Base-by-base conservation (phyloP, 2,888 invertebrate species). In the Macrostomum cliftonense region DNA sequence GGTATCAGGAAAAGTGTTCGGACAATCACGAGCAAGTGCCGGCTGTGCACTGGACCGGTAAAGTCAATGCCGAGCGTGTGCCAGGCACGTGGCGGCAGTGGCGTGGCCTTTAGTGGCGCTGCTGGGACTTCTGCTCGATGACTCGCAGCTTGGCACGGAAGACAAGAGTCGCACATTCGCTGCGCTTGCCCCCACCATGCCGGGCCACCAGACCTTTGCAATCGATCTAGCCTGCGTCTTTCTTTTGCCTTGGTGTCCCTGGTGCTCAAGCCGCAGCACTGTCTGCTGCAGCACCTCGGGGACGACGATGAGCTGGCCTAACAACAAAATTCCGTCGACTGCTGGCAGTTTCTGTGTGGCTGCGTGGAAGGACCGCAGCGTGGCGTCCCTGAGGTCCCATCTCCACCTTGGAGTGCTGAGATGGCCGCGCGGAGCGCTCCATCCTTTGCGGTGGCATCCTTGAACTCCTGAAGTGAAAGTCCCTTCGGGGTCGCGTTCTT, bases 221-320 rank as follows among this genome's bases (percentile, higher is more conserved):
- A 12, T 7, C 16, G 9, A 16, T 28, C 19, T 43, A 9, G 19
- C 21, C 11, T 43, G 19, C 21, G 43, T 43, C 46, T 49, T 49
- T n/a, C 39, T 52, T 37, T 36, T 37, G 37, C 53, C 53, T 12
- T 49, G 28, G 39, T 53, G 53, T 39, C 53, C 51, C 37, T 51
- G 37, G 14, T 28, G 28, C 4, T 4, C 28, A 9, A 28, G 28
- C 28, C 28, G 28, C 28, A 28, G 28, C 28, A 28, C 40, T 37
- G 39, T 52, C 44, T 21, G 48, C 54, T 19, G 47, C 20, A n/a
- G 37, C 45, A 20, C 21, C 17, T 21, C 28, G 36, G 45, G 45
- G 5, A 45, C 28, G 13, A 45, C 13, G 1, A 45, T 45, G 28
- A 7, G 13, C n/a, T 45, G 28, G 28, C 28, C 28, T 28, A 4